Percentiles rank a stretch among this genome's conserved stretches.
Conservation (phyloP, 2,888 invertebrate species). For the Mycalesis mineus region DNA sequence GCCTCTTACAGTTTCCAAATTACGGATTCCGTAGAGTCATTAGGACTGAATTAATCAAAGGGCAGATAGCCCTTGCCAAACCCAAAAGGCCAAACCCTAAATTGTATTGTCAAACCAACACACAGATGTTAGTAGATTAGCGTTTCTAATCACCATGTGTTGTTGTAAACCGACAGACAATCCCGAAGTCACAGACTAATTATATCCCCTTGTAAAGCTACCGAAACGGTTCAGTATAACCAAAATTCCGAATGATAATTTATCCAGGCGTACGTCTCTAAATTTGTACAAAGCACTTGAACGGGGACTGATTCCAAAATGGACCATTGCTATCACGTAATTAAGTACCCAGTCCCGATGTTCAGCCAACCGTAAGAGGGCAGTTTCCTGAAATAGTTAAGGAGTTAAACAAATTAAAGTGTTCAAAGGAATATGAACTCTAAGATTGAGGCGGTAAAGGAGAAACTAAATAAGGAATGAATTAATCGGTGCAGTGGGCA, state of each 20-base stretch:
- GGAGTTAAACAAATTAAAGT: slow-evolving; percentile 53
- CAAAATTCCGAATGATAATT: background rate
- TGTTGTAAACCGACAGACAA: slow-evolving; percentile 27
- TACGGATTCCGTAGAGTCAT: slow-evolving; percentile 55
- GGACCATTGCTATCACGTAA: slow-evolving; percentile 70
- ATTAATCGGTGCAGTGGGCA: slow-evolving; percentile 43
- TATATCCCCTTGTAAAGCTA: background rate
- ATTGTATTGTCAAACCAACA: slow-evolving; percentile 65
- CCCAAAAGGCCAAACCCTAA: slow-evolving; percentile 50
- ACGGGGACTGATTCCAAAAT: slow-evolving; percentile 50
- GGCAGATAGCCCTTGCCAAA: slow-evolving; percentile 52
- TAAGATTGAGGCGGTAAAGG: slow-evolving; percentile 28
- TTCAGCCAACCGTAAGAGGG: slow-evolving; percentile 64
- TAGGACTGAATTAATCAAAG: slow-evolving; percentile 63
- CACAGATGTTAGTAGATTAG: slow-evolving; percentile 48
- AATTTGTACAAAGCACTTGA: slow-evolving; percentile 16
- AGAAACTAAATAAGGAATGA: slow-evolving; percentile 21
- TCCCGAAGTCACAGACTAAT: slow-evolving; percentile 30
- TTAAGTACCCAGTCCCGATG: slow-evolving; percentile 67
- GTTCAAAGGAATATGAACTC: slow-evolving; percentile 33
- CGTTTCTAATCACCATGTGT: slow-evolving; percentile 37
- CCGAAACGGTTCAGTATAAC: slow-evolving; percentile 3
- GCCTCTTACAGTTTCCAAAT: slow-evolving; percentile 47
- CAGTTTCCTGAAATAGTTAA: slow-evolving; percentile 49
- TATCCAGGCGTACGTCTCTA: background rate